Conservation (phyloP, 2,113 vertebrate genomes). For the Verasper variegatus region DNA sequence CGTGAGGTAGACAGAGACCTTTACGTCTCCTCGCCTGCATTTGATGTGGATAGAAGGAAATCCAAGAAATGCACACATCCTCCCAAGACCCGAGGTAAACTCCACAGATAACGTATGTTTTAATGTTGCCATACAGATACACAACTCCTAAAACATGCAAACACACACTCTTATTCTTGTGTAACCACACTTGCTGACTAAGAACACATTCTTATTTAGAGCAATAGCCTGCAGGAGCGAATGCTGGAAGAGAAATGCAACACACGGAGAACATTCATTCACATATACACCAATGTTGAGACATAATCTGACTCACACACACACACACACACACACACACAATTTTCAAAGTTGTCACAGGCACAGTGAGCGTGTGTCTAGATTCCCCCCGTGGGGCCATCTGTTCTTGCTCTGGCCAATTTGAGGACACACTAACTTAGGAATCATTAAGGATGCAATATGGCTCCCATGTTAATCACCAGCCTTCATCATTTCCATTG, state of each 20-base stretch:
- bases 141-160: background rate
- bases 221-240: constrained; percentile 36
- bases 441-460: constrained; percentile 62
- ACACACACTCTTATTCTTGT: constrained; percentile 13
- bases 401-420: constrained; percentile 55
- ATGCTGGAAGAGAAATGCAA: constrained; percentile 38
- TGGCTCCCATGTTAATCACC: constrained; percentile 52
- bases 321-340: constrained; percentile 2
- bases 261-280: constrained; percentile 6
- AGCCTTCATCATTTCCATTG: constrained; percentile 35
- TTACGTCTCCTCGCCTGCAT: background rate
- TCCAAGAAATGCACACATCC: constrained; percentile 4
- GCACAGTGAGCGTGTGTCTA: constrained; percentile 44
- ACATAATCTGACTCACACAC: constrained; percentile 24
- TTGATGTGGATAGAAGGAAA: background rate
- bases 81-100: background rate
- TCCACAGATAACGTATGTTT: background rate
- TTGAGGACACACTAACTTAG: constrained; percentile 51
- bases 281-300: constrained; percentile 25
- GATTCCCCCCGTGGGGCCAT: constrained; percentile 57
- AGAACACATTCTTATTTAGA: constrained; percentile 39
- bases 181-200: constrained; percentile 27
- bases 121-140: background rate
- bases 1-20: background rate
- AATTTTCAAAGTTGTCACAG: constrained; percentile 59